Conservation (phyloP, 2,113 vertebrate species). For the Brachypteracias leptosomus region DNA sequence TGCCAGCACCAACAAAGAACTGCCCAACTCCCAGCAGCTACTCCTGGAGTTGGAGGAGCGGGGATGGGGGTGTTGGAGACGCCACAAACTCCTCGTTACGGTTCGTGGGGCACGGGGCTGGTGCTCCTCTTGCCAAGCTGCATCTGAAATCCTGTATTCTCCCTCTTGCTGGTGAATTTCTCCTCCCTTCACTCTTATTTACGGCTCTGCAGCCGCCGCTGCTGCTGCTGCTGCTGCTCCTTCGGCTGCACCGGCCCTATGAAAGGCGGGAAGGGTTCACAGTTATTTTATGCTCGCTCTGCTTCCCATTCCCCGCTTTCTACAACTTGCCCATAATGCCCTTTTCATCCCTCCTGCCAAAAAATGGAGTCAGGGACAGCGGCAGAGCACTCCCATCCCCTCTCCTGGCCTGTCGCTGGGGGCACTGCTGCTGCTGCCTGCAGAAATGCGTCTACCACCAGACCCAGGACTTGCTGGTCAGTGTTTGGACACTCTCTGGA, state of each 20-base stretch:
- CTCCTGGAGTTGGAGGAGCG: neutral
- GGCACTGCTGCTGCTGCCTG: neutral
- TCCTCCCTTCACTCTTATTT: neutral
- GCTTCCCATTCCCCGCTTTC: neutral
- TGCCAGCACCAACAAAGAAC: neutral
- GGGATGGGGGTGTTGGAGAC: neutral
- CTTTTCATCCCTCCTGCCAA: neutral
- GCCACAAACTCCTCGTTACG: neutral
- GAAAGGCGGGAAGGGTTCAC: neutral
- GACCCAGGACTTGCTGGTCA: accelerated
- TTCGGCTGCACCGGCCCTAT: neutral
- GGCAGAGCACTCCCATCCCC: neutral
- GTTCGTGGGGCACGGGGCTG: neutral
- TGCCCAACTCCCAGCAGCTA: neutral
- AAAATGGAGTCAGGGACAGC: neutral
- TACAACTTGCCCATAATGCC: accelerated
- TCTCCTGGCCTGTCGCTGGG: accelerated
- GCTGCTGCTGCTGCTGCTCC: neutral
- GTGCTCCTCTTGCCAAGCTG: neutral
- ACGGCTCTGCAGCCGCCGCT: neutral
- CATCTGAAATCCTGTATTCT: accelerated
- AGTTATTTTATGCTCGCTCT: accelerated
- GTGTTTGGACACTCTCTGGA: too few species aligned
- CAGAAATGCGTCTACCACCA: accelerated
- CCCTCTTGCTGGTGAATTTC: accelerated